Percentiles rank a stretch among this genome's conserved stretches.
Conservation (phyloP, 2,888 invertebrate species). For the Brachylomia viminalis region DNA sequence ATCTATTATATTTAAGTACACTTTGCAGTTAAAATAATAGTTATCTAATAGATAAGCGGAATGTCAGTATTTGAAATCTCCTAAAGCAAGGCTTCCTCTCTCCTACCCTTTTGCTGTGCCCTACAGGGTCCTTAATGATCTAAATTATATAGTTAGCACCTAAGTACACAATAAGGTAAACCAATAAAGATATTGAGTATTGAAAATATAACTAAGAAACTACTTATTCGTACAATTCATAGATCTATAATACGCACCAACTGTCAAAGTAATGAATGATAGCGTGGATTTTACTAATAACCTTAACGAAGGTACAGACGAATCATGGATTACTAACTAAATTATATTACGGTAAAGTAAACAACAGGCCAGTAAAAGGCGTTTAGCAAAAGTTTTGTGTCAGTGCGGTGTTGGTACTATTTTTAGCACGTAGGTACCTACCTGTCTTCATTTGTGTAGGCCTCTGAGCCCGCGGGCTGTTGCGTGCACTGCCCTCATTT, state of each 20-base stretch:
- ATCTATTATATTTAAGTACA: too few relatives aligned
- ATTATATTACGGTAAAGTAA: conserved; percentile 63
- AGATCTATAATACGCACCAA: not conserved
- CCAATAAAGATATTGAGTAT: too few relatives aligned
- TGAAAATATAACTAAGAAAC: not conserved
- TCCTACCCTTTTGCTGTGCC: too few relatives aligned
- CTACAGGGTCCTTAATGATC: too few relatives aligned
- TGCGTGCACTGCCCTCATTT: conserved; percentile 85
- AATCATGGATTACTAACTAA: conserved; percentile 49
- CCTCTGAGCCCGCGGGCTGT: conserved; percentile 67
- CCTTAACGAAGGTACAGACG: conserved; percentile 42
- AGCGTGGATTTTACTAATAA: conserved; percentile 53
- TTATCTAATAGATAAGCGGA: too few relatives aligned
- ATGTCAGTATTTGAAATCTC: too few relatives aligned
- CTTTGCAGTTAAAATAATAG: too few relatives aligned
- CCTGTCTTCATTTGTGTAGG: conserved; percentile 75
- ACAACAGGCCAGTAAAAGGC: conserved; percentile 60
- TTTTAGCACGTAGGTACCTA: conserved; percentile 73
- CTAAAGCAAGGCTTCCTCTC: too few relatives aligned
- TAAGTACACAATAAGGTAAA: too few relatives aligned
- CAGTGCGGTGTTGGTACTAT: conserved; percentile 70
- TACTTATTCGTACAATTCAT: not conserved
- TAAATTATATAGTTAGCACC: too few relatives aligned
- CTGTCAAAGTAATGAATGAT: conserved; percentile 1
- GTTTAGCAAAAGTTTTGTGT: conserved; percentile 71